phyloP scores from a whole-genome alignment of 1,140 invertebrate genomes.

The Drosophila bocki region DNA sequence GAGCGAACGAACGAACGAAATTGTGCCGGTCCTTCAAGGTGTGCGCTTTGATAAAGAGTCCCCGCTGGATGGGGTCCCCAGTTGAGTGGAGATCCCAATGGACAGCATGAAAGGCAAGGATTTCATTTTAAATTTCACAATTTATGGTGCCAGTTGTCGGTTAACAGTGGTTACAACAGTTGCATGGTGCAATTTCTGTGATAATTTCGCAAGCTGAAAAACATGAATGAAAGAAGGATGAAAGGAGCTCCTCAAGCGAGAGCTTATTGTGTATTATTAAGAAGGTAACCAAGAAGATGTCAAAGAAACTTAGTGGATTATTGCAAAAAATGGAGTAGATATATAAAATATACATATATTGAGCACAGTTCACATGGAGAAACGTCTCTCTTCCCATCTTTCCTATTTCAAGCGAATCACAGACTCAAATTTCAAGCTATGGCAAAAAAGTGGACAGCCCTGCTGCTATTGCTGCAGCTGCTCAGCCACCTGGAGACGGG shows the following conservation, averaged over 20 bases:
- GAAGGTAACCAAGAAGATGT: constrained; percentile 6
- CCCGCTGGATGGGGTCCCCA: constrained; percentile 10
- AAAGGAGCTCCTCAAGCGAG: constrained; percentile 11
- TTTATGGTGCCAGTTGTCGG: constrained; percentile 35
- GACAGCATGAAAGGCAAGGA: constrained; percentile 51
- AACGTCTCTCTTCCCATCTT: neutral
- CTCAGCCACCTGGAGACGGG: constrained; percentile 8
- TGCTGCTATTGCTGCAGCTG: constrained; percentile 23
- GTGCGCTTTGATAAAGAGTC: constrained; percentile 54
- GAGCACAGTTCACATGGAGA: constrained; percentile 21
- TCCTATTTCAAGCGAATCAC: neutral
- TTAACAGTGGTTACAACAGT: constrained; percentile 42
- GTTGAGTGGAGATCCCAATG: constrained; percentile 28
- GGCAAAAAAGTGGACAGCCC: constrained; percentile 14
- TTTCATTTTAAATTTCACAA: constrained; percentile 57
- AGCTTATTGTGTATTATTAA: constrained; percentile 37
- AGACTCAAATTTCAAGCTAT: constrained; percentile 11
- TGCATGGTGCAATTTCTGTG: constrained; percentile 63
- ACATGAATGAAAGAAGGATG: constrained; percentile 6
- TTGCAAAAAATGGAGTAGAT: neutral
- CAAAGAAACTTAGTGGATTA: neutral
- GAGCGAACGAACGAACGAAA: constrained; percentile 3
- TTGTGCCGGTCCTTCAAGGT: constrained; percentile 67
- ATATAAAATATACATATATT: no score
- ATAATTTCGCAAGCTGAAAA: constrained; percentile 58